These are phyloP conservation scores for Episyrphus balteatus DNA, from an alignment of 1,140 invertebrate species.

Conservation along the genomic window DNA sequence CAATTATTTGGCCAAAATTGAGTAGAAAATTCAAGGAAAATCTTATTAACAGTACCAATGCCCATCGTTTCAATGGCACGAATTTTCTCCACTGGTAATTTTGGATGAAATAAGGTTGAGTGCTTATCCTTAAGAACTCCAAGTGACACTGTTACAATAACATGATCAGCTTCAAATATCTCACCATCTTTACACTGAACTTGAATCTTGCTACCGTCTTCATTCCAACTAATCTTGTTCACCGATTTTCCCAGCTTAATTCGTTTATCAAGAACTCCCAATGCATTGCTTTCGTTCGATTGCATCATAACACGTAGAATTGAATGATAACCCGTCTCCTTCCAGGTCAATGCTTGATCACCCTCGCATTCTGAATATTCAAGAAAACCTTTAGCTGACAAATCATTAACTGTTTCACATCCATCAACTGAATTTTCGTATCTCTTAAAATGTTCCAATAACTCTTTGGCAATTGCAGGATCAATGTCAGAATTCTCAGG, in stretches of 20 bases:
- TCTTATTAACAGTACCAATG: conserved; percentile 61
- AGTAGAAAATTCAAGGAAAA: conserved; percentile 56
- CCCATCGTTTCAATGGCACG: conserved; percentile 49
- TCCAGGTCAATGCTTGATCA: conserved; percentile 46
- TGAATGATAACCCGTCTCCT: conserved; percentile 43
- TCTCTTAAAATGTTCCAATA: conserved; percentile 41
- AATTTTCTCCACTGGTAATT: conserved; percentile 47
- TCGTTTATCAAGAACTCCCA: conserved; percentile 9
- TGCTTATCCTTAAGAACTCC: conserved; percentile 52
- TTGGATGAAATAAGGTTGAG: conserved; percentile 45
- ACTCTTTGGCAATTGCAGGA: conserved; percentile 22
- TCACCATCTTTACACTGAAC: conserved; percentile 47
- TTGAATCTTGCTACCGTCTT: not conserved
- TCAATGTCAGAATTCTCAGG: conserved; percentile 6
- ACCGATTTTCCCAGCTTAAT: conserved; percentile 38
- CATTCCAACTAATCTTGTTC: conserved; percentile 33
- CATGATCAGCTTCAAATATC: conserved; percentile 46
- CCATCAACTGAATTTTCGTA: conserved; percentile 43
- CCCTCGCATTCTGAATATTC: conserved; percentile 46
- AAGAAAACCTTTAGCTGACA: conserved; percentile 39
- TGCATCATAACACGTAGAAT: conserved; percentile 46
- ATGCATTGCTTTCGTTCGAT: conserved; percentile 31
- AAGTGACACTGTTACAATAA: conserved; percentile 54
- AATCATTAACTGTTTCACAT: conserved; percentile 44
- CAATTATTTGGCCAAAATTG: conserved; percentile 50